Base-by-base conservation (phyloP, 2,797 vertebrate species). In the Amblyopsis hoosieri region DNA sequence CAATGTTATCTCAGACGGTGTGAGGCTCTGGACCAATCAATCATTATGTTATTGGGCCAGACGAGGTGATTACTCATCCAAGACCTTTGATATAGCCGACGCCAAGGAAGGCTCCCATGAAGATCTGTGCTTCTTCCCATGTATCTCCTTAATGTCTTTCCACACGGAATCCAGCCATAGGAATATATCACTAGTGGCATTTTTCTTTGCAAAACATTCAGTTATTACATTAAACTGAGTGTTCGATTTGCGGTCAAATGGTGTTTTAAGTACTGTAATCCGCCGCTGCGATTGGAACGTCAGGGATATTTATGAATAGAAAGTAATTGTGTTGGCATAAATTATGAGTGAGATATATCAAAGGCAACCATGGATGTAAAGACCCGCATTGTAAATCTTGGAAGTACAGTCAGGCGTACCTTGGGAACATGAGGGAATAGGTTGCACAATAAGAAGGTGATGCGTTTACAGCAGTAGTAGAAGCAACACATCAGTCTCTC, bases 1-100 rank as follows among this genome's bases (percentile, higher is more conserved):
- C 86, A 80, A 69, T 90, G 84, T 90, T 86, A 86, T 87, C 87
- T 84, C 82, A 85, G 88, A 90, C 87, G 75, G 70, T 81, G 70
- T 66, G 69, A 15, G 72, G 66, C 68, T 83, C 51, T 63, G 78
- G 54, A 64, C 69, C 72, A 84, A 89, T 91, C 87, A 83, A 86
- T 91, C 91, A 91, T 85, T 78, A 61, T 87, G 83, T 85, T 87
- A 89, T 84, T 89, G 83, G 77, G 69, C 55, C 78, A 71, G 78
- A 68, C 53, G 56, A 1, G 73, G 86, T 85, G 65, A 88, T 91
- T 84, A 85, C 79, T 89, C 87, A 91, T 87, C 69, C 69, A 13
- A 60, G 62, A 74, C 80, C 87, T 88, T 87, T 85, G 89, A 86
- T 81, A 73, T 3, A 48, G 51, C 63, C 45, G 29, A 75, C 42